Evolutionary conservation across 2,888 invertebrate genomes (phyloP).

Genomic region (Antheraea assamensis): DNA sequence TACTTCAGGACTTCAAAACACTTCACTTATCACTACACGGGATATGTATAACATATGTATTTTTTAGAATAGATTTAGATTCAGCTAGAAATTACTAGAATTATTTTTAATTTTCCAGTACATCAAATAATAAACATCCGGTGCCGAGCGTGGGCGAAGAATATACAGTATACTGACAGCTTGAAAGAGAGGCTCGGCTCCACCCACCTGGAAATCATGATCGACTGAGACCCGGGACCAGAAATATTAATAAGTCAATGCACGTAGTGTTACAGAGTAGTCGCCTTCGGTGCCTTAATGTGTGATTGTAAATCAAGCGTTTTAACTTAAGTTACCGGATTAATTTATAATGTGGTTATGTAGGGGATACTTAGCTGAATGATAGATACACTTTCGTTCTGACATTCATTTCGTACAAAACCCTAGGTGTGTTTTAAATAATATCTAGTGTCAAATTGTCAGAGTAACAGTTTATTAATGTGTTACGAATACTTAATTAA

Average conservation of each 20-base stretch:
- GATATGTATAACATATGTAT: too few species aligned
- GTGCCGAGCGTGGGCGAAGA: conserved; percentile 87
- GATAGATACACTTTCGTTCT: neutral
- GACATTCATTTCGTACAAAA: neutral
- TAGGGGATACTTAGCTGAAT: neutral
- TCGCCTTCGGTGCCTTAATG: conserved; percentile 25
- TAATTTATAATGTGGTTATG: neutral
- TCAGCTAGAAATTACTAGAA: neutral
- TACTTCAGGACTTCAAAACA: too few species aligned
- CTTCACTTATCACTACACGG: too few species aligned
- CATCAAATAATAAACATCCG: conserved; percentile 85
- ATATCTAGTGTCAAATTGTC: neutral
- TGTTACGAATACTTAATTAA: neutral
- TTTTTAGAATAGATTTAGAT: too few species aligned
- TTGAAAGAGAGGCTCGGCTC: conserved; percentile 72
- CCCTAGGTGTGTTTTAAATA: neutral
- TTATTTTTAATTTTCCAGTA: conserved; percentile 56
- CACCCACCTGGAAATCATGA: conserved; percentile 75
- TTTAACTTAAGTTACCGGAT: neutral
- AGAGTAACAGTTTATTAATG: neutral
- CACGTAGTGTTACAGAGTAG: conserved; percentile 8
- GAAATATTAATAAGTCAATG: neutral
- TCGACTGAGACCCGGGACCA: conserved; percentile 56
- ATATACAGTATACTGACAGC: conserved; percentile 80
- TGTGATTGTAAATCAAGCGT: conserved; percentile 2